phyloP scores from a whole-genome alignment of 1,140 invertebrate species.

The Stegodyphus dumicola region DNA sequence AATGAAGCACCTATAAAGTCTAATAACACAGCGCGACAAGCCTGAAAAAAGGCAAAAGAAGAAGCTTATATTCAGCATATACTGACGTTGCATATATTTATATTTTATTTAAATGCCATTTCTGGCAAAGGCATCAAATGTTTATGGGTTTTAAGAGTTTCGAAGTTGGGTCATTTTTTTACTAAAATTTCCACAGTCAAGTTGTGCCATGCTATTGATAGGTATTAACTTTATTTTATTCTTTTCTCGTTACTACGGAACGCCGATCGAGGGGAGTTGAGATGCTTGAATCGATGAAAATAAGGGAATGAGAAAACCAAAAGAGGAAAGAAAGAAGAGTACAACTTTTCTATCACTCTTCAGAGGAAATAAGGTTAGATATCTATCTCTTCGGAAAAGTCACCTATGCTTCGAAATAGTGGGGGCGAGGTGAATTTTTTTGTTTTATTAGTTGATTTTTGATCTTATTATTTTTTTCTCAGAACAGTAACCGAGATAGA shows the following conservation, averaged over 20 bases:
- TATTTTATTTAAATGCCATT: conserved; percentile 52
- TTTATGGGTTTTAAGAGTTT: conserved; percentile 47
- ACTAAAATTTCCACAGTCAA: conserved; percentile 3
- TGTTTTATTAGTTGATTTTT: no score
- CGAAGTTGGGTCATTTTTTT: not conserved
- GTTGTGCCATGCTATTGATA: conserved; percentile 24
- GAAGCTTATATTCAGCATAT: not conserved
- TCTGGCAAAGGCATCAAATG: conserved; percentile 34
- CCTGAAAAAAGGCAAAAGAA: conserved; percentile 7
- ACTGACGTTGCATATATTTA: conserved; percentile 7
- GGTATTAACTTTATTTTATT: conserved; percentile 41
- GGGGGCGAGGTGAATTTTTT: no score
- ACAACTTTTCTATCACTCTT: no score
- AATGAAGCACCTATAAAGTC: conserved; percentile 33
- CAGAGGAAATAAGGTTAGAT: no score
- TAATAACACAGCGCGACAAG: conserved; percentile 1
- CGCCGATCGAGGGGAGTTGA: conserved; percentile 16
- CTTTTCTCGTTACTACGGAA: conserved; percentile 13
- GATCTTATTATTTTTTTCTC: no score
- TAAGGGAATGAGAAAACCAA: no score
- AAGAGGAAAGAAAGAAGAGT: no score
- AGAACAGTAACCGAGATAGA: no score
- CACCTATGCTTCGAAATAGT: no score
- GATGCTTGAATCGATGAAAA: conserved; percentile 23
- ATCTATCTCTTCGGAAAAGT: no score